phyloP scores from a whole-genome alignment of 2,797 vertebrate species.

The Sebastes trivittatus region DNA sequence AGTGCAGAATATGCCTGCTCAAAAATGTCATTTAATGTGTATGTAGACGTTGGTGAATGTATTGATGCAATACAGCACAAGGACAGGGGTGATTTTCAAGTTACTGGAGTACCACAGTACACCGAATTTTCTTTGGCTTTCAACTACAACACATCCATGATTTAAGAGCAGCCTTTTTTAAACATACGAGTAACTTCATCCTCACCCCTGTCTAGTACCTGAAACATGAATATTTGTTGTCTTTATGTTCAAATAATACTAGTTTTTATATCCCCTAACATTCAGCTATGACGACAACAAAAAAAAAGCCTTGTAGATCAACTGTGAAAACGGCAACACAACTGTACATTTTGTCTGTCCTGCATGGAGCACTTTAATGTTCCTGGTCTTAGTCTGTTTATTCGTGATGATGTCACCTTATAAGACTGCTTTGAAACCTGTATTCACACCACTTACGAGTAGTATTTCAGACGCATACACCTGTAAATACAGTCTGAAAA shows the following conservation, averaged over 20 bases:
- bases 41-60: slow-evolving; percentile 75
- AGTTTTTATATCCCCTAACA: slow-evolving; percentile 45
- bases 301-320: slow-evolving; percentile 53
- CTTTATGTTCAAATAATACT: slow-evolving; percentile 42
- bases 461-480: slow-evolving; percentile 40
- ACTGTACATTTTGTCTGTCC: slow-evolving; percentile 78
- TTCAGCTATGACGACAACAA: slow-evolving; percentile 5
- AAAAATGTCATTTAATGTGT: slow-evolving; percentile 49
- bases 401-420: slow-evolving; percentile 68
- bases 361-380: slow-evolving; percentile 85
- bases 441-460: slow-evolving; percentile 44
- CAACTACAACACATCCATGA: slow-evolving; percentile 15
- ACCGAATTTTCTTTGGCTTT: neutral
- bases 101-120: slow-evolving; percentile 24
- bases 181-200: slow-evolving; percentile 44
- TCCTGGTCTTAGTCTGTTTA: slow-evolving; percentile 74
- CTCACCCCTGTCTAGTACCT: slow-evolving; percentile 50
- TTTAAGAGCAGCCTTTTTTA: slow-evolving; percentile 15
- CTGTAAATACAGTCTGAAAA: slow-evolving; percentile 66
- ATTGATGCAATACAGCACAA: slow-evolving; percentile 76
- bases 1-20: slow-evolving; percentile 53
- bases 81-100: slow-evolving; percentile 52
- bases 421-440: slow-evolving; percentile 60
- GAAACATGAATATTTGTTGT: slow-evolving; percentile 39
- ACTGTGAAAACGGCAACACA: slow-evolving; percentile 64